Evolutionary conservation across 2,888 invertebrate genomes (phyloP).

Genomic region (Lepetodrilus schrolli): DNA sequence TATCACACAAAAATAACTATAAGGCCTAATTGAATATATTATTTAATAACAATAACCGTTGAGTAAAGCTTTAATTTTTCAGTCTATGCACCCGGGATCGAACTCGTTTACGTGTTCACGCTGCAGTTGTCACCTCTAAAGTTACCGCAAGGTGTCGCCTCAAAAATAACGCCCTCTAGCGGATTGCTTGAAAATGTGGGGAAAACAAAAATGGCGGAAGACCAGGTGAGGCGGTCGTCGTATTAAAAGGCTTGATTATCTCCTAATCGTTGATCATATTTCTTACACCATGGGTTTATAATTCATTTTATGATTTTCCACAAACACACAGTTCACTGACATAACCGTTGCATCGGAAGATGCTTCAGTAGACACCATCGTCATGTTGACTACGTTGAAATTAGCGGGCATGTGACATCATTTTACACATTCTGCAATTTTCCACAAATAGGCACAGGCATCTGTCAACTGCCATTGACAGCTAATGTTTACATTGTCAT

Average conservation of each 20-base stretch:
- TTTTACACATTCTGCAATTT: not conserved
- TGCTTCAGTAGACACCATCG: not conserved
- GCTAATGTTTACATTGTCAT: not conserved
- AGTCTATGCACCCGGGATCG: no score
- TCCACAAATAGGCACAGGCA: conserved; percentile 8
- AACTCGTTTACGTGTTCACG: no score
- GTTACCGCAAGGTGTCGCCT: not conserved
- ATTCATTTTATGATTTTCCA: not conserved
- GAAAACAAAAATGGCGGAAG: conserved; percentile 73
- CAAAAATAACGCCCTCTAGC: conserved; percentile 30
- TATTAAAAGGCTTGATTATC: not conserved
- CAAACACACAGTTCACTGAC: not conserved
- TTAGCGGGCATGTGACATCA: conserved; percentile 27
- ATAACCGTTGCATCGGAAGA: not conserved
- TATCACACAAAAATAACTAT: no score
- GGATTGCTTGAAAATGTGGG: conserved; percentile 35
- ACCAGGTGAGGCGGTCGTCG: conserved; percentile 60
- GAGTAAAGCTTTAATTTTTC: no score
- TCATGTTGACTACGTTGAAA: not conserved
- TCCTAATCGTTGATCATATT: not conserved
- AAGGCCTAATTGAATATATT: no score
- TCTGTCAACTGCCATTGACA: not conserved
- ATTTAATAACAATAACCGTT: no score
- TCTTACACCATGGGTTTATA: not conserved
- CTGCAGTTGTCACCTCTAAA: no score